Percentiles rank a stretch among this genome's conserved stretches.
Evolutionary conservation across 2,113 vertebrate species (phyloP).

Genomic region (Brienomyrus longianalis): DNA sequence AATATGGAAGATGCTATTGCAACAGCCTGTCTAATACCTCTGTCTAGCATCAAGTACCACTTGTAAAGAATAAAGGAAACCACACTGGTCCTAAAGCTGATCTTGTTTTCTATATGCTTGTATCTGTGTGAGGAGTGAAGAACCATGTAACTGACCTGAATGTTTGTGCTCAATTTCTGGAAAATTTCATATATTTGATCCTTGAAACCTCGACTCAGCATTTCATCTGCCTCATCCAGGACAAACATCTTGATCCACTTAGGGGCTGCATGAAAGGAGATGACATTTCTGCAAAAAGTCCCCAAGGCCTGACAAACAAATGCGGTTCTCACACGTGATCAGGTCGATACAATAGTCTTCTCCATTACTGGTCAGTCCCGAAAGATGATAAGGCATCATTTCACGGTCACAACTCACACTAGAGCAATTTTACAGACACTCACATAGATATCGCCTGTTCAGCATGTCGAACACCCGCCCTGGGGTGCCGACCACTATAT

Average conservation of each 20-base stretch:
- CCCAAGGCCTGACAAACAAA: background rate
- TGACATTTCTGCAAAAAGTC: background rate
- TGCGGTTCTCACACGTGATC: slow-evolving; percentile 43
- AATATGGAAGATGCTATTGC: slow-evolving; percentile 42
- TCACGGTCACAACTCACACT: slow-evolving; percentile 53
- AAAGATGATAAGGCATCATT: slow-evolving; percentile 69
- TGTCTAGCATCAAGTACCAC: background rate
- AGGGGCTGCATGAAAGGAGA: slow-evolving; percentile 59
- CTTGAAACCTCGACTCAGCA: slow-evolving; percentile 98
- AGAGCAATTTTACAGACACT: slow-evolving; percentile 46
- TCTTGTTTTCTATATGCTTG: background rate
- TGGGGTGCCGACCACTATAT: slow-evolving; percentile 81
- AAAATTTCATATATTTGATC: slow-evolving; percentile 99
- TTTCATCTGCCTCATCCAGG: slow-evolving; percentile 97
- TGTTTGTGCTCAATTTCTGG: slow-evolving; percentile 92
- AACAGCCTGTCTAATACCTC: background rate
- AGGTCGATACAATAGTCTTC: slow-evolving; percentile 44
- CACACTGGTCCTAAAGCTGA: background rate
- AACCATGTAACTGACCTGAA: slow-evolving; percentile 70
- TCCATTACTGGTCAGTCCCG: slow-evolving; percentile 64
- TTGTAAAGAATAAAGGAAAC: background rate
- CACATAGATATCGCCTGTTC: slow-evolving; percentile 79
- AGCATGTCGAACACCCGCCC: slow-evolving; percentile 84
- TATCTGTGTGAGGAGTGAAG: background rate
- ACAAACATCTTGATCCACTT: slow-evolving; percentile 99